Conservation (phyloP, 2,888 invertebrate species). For the Branchellion lobata region DNA sequence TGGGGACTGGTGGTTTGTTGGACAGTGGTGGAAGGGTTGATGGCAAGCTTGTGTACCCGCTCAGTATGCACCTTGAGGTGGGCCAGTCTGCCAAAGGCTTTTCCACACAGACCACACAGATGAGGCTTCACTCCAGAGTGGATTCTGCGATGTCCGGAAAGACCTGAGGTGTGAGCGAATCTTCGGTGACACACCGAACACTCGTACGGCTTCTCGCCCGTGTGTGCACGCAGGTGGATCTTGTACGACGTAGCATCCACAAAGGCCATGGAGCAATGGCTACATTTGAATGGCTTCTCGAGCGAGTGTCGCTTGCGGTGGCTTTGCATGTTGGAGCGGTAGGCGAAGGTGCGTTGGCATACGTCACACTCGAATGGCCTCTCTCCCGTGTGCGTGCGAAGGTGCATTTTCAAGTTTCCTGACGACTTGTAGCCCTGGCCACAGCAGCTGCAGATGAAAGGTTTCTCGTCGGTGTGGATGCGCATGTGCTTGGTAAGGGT, state of each 20-base stretch:
- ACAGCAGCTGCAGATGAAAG: slow-evolving; percentile 36
- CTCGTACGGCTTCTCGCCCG: slow-evolving; percentile 32
- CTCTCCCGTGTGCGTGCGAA: slow-evolving; percentile 32
- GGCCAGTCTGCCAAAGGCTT: slow-evolving; percentile 25
- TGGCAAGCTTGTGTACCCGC: slow-evolving; percentile 29
- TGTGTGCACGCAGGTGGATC: slow-evolving; percentile 25
- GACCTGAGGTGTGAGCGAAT: slow-evolving; percentile 31
- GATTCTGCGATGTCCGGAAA: slow-evolving; percentile 13
- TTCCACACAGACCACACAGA: slow-evolving; percentile 27
- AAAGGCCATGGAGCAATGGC: neutral
- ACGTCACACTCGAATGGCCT: slow-evolving; percentile 26
- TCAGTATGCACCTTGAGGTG: slow-evolving; percentile 27
- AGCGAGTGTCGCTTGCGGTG: slow-evolving; percentile 28
- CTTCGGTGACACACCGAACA: slow-evolving; percentile 17
- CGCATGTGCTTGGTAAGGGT: slow-evolving; percentile 33
- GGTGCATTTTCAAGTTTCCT: slow-evolving; percentile 31
- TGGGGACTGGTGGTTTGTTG: no score
- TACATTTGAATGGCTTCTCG: slow-evolving; percentile 15
- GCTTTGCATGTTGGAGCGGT: slow-evolving; percentile 32
- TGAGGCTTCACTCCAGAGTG: slow-evolving; percentile 13
- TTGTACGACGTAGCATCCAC: slow-evolving; percentile 26
- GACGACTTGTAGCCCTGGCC: slow-evolving; percentile 34
- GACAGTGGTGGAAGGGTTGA: neutral
- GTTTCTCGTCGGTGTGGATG: slow-evolving; percentile 22
- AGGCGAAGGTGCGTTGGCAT: slow-evolving; percentile 24